Evolutionary conservation across 2,113 vertebrate genomes (phyloP).

Genomic region (Butorides virescens): DNA sequence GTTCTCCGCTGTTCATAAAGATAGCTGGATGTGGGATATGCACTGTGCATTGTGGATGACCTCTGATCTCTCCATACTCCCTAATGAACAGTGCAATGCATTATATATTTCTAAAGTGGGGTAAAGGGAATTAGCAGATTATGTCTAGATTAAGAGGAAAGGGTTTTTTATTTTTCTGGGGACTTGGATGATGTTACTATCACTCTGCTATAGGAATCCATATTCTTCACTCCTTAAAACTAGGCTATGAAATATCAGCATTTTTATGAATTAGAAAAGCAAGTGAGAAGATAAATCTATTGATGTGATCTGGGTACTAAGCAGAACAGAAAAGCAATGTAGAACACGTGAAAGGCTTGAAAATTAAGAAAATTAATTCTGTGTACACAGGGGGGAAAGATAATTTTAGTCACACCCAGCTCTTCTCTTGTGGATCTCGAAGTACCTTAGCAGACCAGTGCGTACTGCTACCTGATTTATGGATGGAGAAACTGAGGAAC

Average conservation of each 20-base stretch:
- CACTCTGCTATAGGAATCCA: neutral
- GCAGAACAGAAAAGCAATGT: neutral
- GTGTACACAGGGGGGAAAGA: neutral
- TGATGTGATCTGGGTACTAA: neutral
- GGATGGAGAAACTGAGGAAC: neutral
- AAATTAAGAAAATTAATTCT: neutral
- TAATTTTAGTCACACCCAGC: neutral
- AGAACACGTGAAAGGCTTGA: neutral
- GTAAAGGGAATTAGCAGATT: neutral
- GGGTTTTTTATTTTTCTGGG: neutral
- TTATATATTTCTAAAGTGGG: neutral
- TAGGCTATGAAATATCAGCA: neutral
- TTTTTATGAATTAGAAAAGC: neutral
- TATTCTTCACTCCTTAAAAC: neutral
- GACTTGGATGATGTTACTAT: neutral
- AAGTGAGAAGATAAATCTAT: neutral
- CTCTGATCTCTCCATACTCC: neutral
- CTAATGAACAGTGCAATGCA: neutral
- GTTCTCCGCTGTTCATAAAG: neutral
- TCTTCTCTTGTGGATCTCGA: neutral
- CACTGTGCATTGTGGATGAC: neutral
- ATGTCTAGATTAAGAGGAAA: neutral
- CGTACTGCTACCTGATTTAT: neutral
- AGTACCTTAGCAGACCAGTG: neutral
- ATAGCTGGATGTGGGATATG: neutral